A percentile compares a stretch with the other conserved stretches of the same genome.
Conservation (phyloP, 2,888 invertebrate species). For the Xylota segnis region DNA sequence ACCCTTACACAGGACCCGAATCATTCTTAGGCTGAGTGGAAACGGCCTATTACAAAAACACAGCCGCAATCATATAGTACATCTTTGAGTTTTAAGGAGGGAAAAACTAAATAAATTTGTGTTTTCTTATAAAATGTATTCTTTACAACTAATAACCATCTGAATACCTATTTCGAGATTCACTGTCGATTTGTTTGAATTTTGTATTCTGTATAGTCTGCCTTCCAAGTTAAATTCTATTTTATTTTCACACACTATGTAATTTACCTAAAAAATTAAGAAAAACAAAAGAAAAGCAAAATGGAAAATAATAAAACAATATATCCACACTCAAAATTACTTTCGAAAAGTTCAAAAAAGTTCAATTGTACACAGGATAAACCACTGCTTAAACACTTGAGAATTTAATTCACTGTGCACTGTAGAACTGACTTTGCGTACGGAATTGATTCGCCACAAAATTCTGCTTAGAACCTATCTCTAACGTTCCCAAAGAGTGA, state of each 20-base stretch:
- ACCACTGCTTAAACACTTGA: conserved; percentile 18
- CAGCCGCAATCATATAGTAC: conserved; percentile 19
- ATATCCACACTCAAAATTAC: conserved; percentile 7
- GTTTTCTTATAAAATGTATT: conserved; percentile 26
- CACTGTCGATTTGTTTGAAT: not conserved
- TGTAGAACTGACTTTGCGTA: conserved; percentile 44
- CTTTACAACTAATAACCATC: conserved; percentile 12
- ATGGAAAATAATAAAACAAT: not conserved
- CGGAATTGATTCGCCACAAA: not conserved
- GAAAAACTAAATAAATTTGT: conserved; percentile 13
- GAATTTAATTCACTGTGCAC: conserved; percentile 11
- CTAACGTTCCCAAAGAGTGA: conserved; percentile 58
- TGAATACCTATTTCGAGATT: conserved; percentile 14
- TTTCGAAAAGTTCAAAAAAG: conserved; percentile 20
- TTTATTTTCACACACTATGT: not conserved
- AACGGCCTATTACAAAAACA: conserved; percentile 24
- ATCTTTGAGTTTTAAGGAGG: not conserved
- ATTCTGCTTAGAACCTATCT: conserved; percentile 53
- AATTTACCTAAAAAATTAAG: not conserved
- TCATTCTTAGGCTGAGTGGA: conserved; percentile 29
- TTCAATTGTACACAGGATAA: conserved; percentile 22
- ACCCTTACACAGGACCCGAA: conserved; percentile 15
- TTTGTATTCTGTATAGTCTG: not conserved
- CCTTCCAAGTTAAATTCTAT: not conserved
- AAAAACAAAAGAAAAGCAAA: not conserved